Percentiles rank a stretch among this genome's conserved stretches.
Conservation (phyloP, 2,888 invertebrate species). For the Catotricha subobsoleta region DNA sequence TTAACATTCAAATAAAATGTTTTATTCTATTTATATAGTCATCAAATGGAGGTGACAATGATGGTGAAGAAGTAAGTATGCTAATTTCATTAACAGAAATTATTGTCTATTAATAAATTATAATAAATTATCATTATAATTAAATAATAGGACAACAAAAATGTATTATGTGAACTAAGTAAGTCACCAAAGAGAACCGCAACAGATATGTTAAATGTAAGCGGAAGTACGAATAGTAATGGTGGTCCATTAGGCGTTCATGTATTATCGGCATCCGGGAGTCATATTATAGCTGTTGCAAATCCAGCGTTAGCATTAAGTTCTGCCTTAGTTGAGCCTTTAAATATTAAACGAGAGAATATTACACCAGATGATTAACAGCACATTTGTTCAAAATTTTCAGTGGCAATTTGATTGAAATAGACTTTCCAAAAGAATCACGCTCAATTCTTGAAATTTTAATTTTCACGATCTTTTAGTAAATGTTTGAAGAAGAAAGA, state of each 20-base stretch:
- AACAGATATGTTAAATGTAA: not conserved
- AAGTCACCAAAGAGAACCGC: not conserved
- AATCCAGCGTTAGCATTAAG: constrained; percentile 64
- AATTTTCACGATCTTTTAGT: too few species aligned
- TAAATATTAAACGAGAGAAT: constrained; percentile 23
- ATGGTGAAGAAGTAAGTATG: constrained; percentile 1
- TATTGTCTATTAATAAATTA: too few species aligned
- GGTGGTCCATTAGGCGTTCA: constrained; percentile 33
- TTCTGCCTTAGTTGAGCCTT: constrained; percentile 26
- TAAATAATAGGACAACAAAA: not conserved
- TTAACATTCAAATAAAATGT: too few species aligned
- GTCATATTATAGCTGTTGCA: constrained; percentile 75
- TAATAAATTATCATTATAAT: too few species aligned
- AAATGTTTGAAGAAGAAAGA: too few species aligned
- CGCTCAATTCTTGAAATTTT: too few species aligned
- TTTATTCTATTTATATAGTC: not conserved
- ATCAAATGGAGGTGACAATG: constrained; percentile 5
- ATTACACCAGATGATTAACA: not conserved
- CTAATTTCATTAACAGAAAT: not conserved
- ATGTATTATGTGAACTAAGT: not conserved
- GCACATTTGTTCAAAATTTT: too few species aligned
- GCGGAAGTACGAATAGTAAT: not conserved
- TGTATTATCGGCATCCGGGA: constrained; percentile 68
- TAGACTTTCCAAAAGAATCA: too few species aligned
- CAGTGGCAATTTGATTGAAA: too few species aligned